Base-by-base conservation (phyloP, 2,797 vertebrate species). In the Salarias fasciatus region DNA sequence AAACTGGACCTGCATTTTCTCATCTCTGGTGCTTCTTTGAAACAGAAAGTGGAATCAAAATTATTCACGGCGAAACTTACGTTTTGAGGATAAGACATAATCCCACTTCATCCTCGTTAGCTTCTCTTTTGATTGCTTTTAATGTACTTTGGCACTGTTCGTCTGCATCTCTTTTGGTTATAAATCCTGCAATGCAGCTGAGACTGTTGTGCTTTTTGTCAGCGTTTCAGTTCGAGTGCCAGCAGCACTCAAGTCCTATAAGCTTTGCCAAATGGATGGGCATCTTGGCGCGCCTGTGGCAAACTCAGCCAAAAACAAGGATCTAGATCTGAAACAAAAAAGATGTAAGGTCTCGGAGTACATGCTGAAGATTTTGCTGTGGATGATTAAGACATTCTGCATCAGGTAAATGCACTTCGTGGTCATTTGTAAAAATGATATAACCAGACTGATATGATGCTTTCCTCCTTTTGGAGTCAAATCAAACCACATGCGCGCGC, bases 171-270 rank as follows among this genome's bases (percentile, higher is more conserved):
- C 3, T 60, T 77, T 38, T 68, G 18, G 11, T 49, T 60, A 45
- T 43, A 80, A 70, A 70, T 72, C 50, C 50, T 56, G 42, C 51
- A 49, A 33, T 68, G 51, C 53, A 41, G 60, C 12, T 1, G 53
- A 71, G 36, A 46, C 38, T 55, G 53, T 75, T 69, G 30, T 61
- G 56, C 5, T 65, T 68, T 72, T 70, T 75, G 40, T 70, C 55
- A 48, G 45, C 2, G 40, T 45, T 62, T 83, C 67, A 70, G 46
- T 71, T 65, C 6, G 5, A 33, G 8, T 63, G 80, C 64, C 77
- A 82, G 62, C 48, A 57, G 33, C 72, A 38, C 59, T 62, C 55
- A 46, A 65, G 60, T 76, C 45, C 38, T 30, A 5, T 14, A 59
- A 50, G 53, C 51, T 40, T 45, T 55, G 80, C 67, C 72, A 83